Evolutionary conservation across 2,113 vertebrate species (phyloP).

Genomic region (Zosterops hypoxanthus): DNA sequence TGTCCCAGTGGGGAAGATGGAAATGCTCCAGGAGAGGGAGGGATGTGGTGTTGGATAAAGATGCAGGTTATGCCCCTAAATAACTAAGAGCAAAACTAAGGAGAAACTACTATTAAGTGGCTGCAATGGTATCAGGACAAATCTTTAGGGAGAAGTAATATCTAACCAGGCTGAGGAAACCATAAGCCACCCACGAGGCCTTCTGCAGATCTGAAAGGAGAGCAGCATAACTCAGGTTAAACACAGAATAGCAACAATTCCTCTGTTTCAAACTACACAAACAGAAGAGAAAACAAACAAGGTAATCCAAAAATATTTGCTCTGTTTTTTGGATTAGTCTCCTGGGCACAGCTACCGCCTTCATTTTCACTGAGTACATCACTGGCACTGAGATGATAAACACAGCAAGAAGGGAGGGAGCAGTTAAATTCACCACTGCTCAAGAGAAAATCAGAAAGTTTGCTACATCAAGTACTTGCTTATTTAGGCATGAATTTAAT

Average conservation of each 20-base stretch:
- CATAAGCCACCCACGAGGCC: neutral
- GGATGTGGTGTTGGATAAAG: fast-evolving
- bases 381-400: neutral
- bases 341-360: neutral
- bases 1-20: neutral
- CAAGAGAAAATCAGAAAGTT: neutral
- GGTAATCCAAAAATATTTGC: neutral
- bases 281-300: constrained; percentile 15
- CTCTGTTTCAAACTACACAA: neutral
- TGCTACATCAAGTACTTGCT: neutral
- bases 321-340: neutral
- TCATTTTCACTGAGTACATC: neutral
- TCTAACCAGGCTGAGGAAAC: neutral
- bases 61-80: neutral
- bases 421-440: neutral
- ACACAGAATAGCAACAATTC: neutral
- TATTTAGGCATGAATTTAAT: neutral
- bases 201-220: neutral
- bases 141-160: neutral
- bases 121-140: neutral
- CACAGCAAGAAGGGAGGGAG: neutral
- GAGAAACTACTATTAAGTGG: neutral
- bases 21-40: neutral
- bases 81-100: neutral
- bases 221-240: neutral